These are phyloP conservation scores for Schlechtendalia chinensis DNA, from an alignment of 1,140 invertebrate species.

Conservation along the genomic window DNA sequence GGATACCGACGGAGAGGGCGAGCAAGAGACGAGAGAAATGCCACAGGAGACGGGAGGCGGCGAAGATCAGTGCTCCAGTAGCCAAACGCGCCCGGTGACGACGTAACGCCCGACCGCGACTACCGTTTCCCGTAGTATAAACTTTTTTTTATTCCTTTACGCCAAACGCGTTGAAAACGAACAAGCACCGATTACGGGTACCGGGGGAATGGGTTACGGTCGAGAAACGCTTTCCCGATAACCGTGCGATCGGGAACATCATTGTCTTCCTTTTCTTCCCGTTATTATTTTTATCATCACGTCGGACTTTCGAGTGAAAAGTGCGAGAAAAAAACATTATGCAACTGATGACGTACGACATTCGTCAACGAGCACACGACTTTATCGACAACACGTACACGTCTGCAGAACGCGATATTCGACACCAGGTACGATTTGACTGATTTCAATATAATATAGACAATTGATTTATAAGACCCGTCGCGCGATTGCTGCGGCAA, in stretches of 20 bases:
- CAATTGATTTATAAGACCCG: too few relatives aligned
- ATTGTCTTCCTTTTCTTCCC: too few relatives aligned
- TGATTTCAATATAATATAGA: too few relatives aligned
- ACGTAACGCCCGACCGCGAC: not conserved
- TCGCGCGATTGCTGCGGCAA: too few relatives aligned
- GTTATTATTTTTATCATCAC: too few relatives aligned
- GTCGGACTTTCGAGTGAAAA: too few relatives aligned
- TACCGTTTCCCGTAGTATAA: not conserved
- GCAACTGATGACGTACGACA: not conserved
- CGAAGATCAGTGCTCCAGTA: conserved; percentile 35
- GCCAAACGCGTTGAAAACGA: too few relatives aligned
- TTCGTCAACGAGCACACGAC: not conserved
- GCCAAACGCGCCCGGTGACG: conserved; percentile 10
- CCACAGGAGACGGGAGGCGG: conserved; percentile 14
- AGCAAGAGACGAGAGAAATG: conserved; percentile 27
- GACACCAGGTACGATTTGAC: not conserved
- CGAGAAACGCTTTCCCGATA: too few relatives aligned
- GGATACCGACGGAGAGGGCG: not conserved
- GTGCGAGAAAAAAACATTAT: too few relatives aligned
- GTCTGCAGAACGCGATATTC: not conserved
- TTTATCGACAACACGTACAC: not conserved
- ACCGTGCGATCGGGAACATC: too few relatives aligned
- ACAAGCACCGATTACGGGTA: too few relatives aligned
- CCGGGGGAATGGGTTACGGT: too few relatives aligned
- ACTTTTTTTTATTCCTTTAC: not conserved